Conservation (phyloP, 1,140 invertebrate species). For the Plectrocnemia conspersa region DNA sequence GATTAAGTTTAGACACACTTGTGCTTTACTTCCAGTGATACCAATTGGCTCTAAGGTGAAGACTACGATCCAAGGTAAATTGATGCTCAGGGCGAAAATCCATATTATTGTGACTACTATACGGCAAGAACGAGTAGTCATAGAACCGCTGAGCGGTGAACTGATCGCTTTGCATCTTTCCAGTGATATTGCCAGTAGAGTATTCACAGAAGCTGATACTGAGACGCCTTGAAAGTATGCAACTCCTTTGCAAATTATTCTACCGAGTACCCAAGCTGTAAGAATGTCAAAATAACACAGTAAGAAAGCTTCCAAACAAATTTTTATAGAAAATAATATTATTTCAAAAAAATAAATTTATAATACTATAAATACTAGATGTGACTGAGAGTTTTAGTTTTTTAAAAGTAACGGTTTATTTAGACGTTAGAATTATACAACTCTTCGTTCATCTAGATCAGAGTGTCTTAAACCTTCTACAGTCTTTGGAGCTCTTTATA, state of each 20-base stretch:
- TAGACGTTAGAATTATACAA: too few species aligned
- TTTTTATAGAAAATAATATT: too few species aligned
- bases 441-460: too few species aligned
- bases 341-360: too few species aligned
- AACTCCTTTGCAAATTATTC: conserved; percentile 57
- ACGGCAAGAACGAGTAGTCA: conserved; percentile 48
- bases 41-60: conserved; percentile 44
- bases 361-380: too few species aligned
- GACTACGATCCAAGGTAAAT: conserved; percentile 57
- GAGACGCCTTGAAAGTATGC: conserved; percentile 62
- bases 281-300: too few species aligned
- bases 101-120: conserved; percentile 53
- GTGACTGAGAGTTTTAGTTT: too few species aligned
- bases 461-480: too few species aligned
- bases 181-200: conserved; percentile 58
- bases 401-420: too few species aligned
- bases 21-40: conserved; percentile 37
- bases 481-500: too few species aligned
- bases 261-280: conserved; percentile 60
- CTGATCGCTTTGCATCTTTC: conserved; percentile 59
- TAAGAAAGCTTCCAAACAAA: too few species aligned
- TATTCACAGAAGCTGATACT: conserved; percentile 61
- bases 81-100: conserved; percentile 52
- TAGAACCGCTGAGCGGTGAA: conserved; percentile 52
- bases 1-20: conserved; percentile 34